phyloP scores from a whole-genome alignment of 1,140 invertebrate genomes.

The Zaprionus ghesquierei region DNA sequence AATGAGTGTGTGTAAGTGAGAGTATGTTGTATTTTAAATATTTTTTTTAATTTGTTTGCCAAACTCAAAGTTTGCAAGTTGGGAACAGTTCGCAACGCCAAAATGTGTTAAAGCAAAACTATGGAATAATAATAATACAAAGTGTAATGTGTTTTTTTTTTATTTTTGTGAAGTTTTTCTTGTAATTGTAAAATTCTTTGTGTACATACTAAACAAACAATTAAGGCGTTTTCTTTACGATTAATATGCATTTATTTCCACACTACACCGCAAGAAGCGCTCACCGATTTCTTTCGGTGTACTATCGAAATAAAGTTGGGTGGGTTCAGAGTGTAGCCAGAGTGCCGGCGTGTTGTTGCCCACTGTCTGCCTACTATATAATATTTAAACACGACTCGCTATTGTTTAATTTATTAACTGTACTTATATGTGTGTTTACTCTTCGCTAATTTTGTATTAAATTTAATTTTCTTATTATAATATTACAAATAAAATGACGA shows the following conservation, averaged over 20 bases:
- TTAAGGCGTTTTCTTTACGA: constrained; percentile 43
- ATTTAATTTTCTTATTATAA: constrained; percentile 68
- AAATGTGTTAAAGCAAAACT: constrained; percentile 65
- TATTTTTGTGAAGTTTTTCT: constrained; percentile 23
- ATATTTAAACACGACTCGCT: constrained; percentile 44
- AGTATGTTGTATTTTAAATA: constrained; percentile 1
- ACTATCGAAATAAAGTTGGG: constrained; percentile 65
- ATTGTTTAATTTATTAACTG: constrained; percentile 80
- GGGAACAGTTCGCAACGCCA: constrained; percentile 35
- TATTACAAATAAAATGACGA: constrained; percentile 59
- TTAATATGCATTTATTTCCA: constrained; percentile 75
- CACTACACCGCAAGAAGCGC: constrained; percentile 69
- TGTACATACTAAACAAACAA: constrained; percentile 68
- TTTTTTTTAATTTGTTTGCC: constrained; percentile 53
- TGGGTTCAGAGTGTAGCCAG: not conserved
- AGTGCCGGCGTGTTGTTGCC: not conserved
- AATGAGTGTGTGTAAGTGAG: not conserved
- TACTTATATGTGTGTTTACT: constrained; percentile 66
- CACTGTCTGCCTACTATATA: constrained; percentile 6
- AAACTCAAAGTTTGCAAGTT: constrained; percentile 70
- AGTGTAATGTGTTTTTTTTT: constrained; percentile 41
- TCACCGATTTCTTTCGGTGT: constrained; percentile 64
- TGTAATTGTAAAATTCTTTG: constrained; percentile 50
- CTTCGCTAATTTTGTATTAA: constrained; percentile 60
- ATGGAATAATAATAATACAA: constrained; percentile 39